These are phyloP conservation scores for Hydrolagus colliei DNA, from an alignment of 2,797 vertebrate species.

Conservation along the genomic window DNA sequence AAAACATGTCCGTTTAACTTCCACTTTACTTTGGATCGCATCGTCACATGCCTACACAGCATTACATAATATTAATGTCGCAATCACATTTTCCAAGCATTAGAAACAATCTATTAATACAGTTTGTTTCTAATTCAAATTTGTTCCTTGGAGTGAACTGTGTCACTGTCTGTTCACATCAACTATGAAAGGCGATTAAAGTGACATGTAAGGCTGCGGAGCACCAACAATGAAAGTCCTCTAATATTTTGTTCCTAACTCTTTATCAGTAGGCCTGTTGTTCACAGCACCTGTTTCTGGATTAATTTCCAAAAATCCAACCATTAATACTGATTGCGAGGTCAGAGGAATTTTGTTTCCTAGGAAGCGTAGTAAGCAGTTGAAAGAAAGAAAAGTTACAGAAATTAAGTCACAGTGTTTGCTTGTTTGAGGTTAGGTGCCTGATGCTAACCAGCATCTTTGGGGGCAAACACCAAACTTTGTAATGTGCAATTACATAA, in stretches of 20 bases:
- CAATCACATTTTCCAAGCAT: not conserved
- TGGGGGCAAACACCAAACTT: too few species aligned
- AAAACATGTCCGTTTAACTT: slow-evolving; percentile 15
- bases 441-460: too few species aligned
- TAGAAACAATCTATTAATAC: too few species aligned
- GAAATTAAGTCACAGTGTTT: too few species aligned
- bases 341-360: too few species aligned
- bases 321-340: not conserved
- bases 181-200: not conserved
- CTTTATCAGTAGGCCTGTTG: not conserved
- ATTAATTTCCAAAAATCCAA: slow-evolving; percentile 37
- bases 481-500: too few species aligned
- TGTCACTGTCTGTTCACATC: not conserved
- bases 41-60: too few species aligned
- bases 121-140: not conserved
- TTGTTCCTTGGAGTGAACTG: not conserved
- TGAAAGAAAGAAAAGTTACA: too few species aligned
- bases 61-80: not conserved
- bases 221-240: not conserved
- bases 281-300: slow-evolving; percentile 41
- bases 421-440: too few species aligned
- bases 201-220: not conserved
- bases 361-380: too few species aligned
- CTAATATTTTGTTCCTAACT: not conserved
- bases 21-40: not conserved